A percentile compares a stretch with the other conserved stretches of the same genome.
Conservation (phyloP, 2,113 vertebrate genomes). For the Oncorhynchus gorbuscha region DNA sequence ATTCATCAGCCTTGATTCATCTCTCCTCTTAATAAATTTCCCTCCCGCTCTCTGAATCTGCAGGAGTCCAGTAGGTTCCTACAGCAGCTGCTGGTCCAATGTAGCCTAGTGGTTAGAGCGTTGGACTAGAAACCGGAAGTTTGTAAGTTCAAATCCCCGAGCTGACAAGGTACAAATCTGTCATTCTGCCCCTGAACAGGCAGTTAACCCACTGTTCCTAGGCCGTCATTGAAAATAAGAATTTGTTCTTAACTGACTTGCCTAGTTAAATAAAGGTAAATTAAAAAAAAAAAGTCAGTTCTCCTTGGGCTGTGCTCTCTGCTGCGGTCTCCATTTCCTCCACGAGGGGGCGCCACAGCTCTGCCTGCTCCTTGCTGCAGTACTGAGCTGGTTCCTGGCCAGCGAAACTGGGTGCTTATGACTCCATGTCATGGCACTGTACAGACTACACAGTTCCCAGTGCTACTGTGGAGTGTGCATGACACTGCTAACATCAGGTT, state of each 20-base stretch:
- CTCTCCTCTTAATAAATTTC: not conserved
- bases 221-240: no score
- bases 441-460: constrained; percentile 82
- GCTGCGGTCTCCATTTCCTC: constrained; percentile 83
- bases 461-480: constrained; percentile 89
- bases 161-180: no score
- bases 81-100: constrained; percentile 76
- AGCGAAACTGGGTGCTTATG: constrained; percentile 57
- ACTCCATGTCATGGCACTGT: constrained; percentile 76
- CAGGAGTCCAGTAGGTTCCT: constrained; percentile 59
- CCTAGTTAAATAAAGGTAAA: no score
- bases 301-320: constrained; percentile 87
- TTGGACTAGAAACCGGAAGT: no score
- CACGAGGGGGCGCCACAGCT: constrained; percentile 85
- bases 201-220: no score
- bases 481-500: constrained; percentile 73
- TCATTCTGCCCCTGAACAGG: no score
- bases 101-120: constrained; percentile 28
- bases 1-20: not conserved
- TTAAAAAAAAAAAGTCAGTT: constrained; percentile 67
- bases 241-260: no score
- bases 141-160: no score
- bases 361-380: constrained; percentile 78
- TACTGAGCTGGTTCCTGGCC: constrained; percentile 78
- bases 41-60: not conserved